phyloP scores from a whole-genome alignment of 1,140 invertebrate species.

The Calliphora vicina region DNA sequence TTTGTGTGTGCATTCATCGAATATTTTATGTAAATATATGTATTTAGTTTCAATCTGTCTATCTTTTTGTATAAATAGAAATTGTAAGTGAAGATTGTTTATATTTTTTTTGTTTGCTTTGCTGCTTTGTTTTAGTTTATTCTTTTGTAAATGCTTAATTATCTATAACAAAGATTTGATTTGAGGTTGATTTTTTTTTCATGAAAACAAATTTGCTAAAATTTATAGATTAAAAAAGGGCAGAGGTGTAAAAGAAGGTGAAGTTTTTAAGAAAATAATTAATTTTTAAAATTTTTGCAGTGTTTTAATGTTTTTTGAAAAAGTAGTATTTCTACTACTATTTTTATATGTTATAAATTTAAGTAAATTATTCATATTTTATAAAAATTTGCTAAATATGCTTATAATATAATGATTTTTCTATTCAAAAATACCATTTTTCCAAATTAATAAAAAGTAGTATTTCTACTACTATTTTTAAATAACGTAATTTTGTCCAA shows the following conservation, averaged over 20 bases:
- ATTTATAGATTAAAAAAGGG: neutral
- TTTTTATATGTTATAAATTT: too few species aligned
- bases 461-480: too few species aligned
- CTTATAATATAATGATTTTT: too few species aligned
- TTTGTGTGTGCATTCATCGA: neutral
- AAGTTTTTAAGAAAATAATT: too few species aligned
- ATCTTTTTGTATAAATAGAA: neutral
- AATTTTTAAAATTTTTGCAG: too few species aligned
- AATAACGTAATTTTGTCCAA: too few species aligned
- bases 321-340: too few species aligned
- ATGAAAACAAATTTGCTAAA: neutral
- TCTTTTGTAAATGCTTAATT: neutral
- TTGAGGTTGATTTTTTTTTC: neutral
- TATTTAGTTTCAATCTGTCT: neutral
- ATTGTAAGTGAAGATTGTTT: neutral
- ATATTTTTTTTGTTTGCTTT: neutral
- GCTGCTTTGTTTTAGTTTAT: neutral
- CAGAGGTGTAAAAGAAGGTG: neutral
- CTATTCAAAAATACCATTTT: too few species aligned
- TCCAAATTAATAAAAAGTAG: too few species aligned
- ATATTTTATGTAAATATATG: neutral
- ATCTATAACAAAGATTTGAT: neutral
- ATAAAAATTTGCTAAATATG: too few species aligned
- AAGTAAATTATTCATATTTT: too few species aligned
- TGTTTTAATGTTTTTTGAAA: too few species aligned